A percentile compares a stretch with the other conserved stretches of the same genome.
Evolutionary conservation across 2,113 vertebrate genomes (phyloP).

Genomic region (Indicator indicator): DNA sequence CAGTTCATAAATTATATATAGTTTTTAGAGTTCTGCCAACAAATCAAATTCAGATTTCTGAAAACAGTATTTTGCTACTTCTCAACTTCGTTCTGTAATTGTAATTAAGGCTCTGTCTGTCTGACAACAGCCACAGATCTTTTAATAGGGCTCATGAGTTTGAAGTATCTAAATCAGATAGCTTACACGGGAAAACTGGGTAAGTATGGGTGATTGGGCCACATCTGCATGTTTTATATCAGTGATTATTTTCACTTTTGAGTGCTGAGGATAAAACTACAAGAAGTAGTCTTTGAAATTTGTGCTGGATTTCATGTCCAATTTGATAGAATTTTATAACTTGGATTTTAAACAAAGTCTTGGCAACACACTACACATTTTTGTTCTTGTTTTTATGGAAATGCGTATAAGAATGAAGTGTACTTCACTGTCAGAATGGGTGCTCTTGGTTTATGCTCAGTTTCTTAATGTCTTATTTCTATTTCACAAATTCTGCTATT

Average conservation of each 20-base stretch:
- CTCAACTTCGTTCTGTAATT: conserved; percentile 16
- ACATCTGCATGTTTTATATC: not conserved
- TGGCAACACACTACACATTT: not conserved
- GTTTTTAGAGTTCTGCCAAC: conserved; percentile 53
- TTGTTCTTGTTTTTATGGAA: not conserved
- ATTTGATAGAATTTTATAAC: not conserved
- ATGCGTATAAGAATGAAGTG: not conserved
- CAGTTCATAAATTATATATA: conserved; percentile 65
- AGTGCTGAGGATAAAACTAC: not conserved
- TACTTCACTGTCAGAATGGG: not conserved
- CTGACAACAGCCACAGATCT: not conserved
- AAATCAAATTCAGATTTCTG: conserved; percentile 5
- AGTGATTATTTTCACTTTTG: conserved; percentile 7
- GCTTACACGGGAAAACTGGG: not conserved
- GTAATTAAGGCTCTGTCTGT: conserved; percentile 12
- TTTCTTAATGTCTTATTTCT: not conserved
- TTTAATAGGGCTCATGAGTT: not conserved
- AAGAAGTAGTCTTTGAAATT: not conserved
- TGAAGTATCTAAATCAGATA: not conserved
- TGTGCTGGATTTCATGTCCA: not conserved
- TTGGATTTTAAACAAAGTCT: not conserved
- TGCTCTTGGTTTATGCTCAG: not conserved
- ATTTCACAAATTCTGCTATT: not conserved
- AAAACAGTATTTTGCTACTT: not conserved
- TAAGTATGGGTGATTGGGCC: not conserved